These are phyloP conservation scores for Lordiphosa andalusiaca DNA, from an alignment of 2,888 invertebrate genomes.

Conservation along the genomic window DNA sequence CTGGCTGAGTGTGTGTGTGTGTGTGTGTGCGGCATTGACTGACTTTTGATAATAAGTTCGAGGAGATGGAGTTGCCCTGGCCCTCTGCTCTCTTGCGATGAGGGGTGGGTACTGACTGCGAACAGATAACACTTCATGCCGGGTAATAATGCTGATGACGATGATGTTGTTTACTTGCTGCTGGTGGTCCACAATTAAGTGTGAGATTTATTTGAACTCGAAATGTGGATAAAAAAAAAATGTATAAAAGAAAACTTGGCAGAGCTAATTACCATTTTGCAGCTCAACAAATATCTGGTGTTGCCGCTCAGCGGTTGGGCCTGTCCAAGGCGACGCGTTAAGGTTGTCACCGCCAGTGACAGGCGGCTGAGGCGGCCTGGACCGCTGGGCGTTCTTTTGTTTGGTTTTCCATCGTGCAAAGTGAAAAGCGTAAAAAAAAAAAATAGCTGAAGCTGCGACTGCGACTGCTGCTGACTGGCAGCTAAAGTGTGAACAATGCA, in stretches of 20 bases:
- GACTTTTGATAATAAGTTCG: slow-evolving; percentile 64
- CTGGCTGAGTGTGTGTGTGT: slow-evolving; percentile 18
- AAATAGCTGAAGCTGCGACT: slow-evolving; percentile 1
- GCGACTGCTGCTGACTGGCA: slow-evolving; percentile 41
- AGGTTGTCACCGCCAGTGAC: slow-evolving; percentile 68
- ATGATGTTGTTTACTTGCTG: slow-evolving; percentile 6
- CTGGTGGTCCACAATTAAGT: slow-evolving; percentile 1
- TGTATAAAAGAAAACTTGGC: too few relatives aligned
- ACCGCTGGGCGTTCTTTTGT: slow-evolving; percentile 20
- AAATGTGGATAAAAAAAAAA: too few relatives aligned
- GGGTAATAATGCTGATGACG: slow-evolving; percentile 28
- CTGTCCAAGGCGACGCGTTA: slow-evolving; percentile 56
- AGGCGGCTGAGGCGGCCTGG: slow-evolving; percentile 28
- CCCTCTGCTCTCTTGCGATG: slow-evolving; percentile 1
- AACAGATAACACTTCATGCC: slow-evolving; percentile 60
- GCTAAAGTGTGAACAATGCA: slow-evolving; percentile 54
- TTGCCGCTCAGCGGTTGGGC: slow-evolving; percentile 59
- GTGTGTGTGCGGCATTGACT: slow-evolving; percentile 53
- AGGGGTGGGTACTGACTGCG: slow-evolving; percentile 51
- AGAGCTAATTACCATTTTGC: slow-evolving; percentile 4
- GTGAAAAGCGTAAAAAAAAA: slow-evolving; percentile 30
- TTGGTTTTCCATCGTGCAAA: slow-evolving; percentile 2
- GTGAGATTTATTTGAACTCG: slow-evolving; percentile 5
- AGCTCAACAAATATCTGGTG: slow-evolving; percentile 1
- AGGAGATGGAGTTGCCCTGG: slow-evolving; percentile 10